Evolutionary conservation across 37 sponge, comb jelly and placozoan genomes (phyloP), one percentile per base, ranked within the genome.

Genomic region (Halichondria panicea): DNA sequence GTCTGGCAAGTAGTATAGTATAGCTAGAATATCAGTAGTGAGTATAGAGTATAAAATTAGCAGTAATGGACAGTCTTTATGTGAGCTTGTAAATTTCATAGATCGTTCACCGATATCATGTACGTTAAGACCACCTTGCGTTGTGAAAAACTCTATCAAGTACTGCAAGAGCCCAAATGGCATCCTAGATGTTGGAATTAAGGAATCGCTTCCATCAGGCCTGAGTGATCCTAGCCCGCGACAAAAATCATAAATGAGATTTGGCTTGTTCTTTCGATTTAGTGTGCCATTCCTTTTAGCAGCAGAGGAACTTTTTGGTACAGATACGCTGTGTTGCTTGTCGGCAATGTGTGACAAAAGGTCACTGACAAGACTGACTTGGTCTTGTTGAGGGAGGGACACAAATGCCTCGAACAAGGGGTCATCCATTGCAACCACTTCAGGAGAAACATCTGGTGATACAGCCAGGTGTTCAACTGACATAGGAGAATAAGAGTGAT

Each of bases 131-230:
- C 30, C 19, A 2, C 41, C 12, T 60, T 25, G 24, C 42, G 76
- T 70, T 53, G 43, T 67, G 43, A 64, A 83, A 66, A 83, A 74
- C 25, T 83, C 30, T 0, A 66, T 53, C 56, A 57, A 42, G 57
- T 83, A 54, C 31, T 83, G 52, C 33, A 83, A 13, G 4, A 83
- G 43, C 5, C 84, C 69, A 54, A 81, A 54, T 1, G 82, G 65
- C 82, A 81, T 81, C 42, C 50, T 63, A 18, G 55, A 57, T 37
- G 44, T n/a, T 1, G 72, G 81, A 46, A 81, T 43, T 30, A 27
- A 36, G 21, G 81, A 46, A 58, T 21, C 60, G 4, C 63, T 57
- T 12, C 72, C 64, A 81, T 81, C 81, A 32, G 53, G 38, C 0
- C 65, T 19, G 40, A 55, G 33, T 25, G 72, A 61, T 7, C 53